Percentiles rank a stretch among this genome's conserved stretches.
Conservation (phyloP, 35 echinoderm and acorn worm genomes). For the Ophioderma brevispina region DNA sequence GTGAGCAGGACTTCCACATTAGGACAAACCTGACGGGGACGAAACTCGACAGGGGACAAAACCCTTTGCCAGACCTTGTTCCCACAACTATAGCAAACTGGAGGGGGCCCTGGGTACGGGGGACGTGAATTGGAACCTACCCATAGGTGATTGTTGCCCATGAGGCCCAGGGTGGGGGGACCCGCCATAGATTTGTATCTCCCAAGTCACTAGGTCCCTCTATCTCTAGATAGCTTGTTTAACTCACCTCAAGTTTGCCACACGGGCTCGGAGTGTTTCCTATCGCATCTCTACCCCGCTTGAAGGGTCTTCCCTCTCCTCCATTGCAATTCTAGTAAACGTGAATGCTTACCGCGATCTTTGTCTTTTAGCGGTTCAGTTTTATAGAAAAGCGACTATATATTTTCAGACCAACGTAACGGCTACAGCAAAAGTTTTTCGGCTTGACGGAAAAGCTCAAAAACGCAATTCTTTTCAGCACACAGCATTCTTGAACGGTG, state of each 20-base stretch:
- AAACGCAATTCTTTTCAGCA: neutral
- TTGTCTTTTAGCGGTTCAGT: neutral
- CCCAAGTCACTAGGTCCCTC: neutral
- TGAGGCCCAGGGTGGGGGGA: neutral
- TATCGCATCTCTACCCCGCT: neutral
- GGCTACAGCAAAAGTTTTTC: no score
- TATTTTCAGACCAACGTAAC: neutral
- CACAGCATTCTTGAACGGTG: neutral
- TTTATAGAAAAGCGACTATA: neutral
- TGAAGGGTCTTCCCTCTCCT: no score
- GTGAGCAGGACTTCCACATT: neutral
- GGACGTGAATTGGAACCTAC: neutral
- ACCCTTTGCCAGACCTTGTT: neutral
- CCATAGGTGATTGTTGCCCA: neutral
- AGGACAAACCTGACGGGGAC: neutral
- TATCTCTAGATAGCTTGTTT: no score
- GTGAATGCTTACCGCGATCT: neutral
- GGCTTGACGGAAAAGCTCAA: no score
- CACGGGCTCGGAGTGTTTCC: neutral
- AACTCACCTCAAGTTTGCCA: neutral
- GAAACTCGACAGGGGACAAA: neutral
- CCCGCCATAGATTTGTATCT: neutral
- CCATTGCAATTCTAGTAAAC: neutral
- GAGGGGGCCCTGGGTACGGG: no score
- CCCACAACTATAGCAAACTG: neutral